A percentile compares a stretch with the other conserved stretches of the same genome.
Evolutionary conservation across 2,113 vertebrate genomes (phyloP).

Genomic region (Carlito syrichta): DNA sequence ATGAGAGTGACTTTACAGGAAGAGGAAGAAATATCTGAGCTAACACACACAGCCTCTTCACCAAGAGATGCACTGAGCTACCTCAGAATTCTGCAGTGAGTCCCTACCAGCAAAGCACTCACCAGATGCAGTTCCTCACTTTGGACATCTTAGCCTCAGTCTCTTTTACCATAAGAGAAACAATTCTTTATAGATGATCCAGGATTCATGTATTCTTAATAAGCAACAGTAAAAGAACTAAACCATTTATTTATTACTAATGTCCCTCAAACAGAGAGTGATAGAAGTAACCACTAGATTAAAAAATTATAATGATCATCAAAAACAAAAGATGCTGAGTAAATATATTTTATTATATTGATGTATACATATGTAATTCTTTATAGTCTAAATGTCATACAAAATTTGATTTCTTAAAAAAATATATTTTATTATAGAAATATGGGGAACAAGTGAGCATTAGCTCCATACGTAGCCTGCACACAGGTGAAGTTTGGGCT

Average conservation of each 20-base stretch:
- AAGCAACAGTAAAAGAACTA: not conserved
- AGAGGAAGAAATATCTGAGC: not conserved
- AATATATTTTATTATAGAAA: no score
- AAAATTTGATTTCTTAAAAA: not conserved
- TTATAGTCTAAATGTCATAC: not conserved
- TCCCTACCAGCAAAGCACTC: not conserved
- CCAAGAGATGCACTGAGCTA: not conserved
- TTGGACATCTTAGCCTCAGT: not conserved
- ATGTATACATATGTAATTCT: not conserved
- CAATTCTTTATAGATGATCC: not conserved
- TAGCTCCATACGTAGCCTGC: no score
- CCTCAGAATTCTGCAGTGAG: not conserved
- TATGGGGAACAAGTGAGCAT: no score
- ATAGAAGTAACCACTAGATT: not conserved
- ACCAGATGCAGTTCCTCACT: not conserved
- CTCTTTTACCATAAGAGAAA: no score
- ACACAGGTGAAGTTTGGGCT: no score
- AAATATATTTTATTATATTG: not conserved
- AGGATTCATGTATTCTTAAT: not conserved
- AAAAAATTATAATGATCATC: not conserved
- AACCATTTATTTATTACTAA: not conserved
- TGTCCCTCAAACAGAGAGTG: accelerated
- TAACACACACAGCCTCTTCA: not conserved
- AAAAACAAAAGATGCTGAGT: not conserved
- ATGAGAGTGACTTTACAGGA: not conserved